Base-by-base conservation (phyloP, 2,797 vertebrate genomes). In the Ctenopoma multispine region DNA sequence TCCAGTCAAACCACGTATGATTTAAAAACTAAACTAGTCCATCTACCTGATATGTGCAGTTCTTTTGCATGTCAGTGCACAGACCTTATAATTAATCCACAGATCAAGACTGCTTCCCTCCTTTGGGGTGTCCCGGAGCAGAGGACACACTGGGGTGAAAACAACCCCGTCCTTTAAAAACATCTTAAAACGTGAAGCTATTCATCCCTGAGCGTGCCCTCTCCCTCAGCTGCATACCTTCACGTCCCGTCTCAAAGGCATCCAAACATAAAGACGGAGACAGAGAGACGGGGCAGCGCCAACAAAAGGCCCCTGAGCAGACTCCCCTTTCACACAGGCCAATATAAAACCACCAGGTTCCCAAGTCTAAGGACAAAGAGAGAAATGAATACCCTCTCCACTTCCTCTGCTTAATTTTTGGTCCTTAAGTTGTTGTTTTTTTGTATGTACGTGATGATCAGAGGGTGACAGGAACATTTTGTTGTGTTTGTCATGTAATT, bases 161-260 rank as follows among this genome's bases (percentile, higher is more conserved):
- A 82, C 73, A 83, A 72, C 59, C 63, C 57, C 56, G 46, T 54
- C 60, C 72, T 85, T 79, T 74, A 58, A 74, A 82, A 79, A 78
- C 50, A 65, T 56, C 69, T 60, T 36, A 50, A 61, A 85, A 77
- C 40, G 55, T 72, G 68, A 43, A 84, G 75, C 83, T 55, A 82
- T 87, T 87, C 81, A 80, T 64, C 70, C 75, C 49, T 6, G 75
- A 75, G 74, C 64, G 17, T 11, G 65, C 63, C 59, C 72, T 75
- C 79, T 75, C 55, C 21, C 66, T 36, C 38, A 40, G 77, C 56
- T 68, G 27, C 89, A 86, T 88, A 75, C 80, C 86, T 79, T 60
- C 86, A 88, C 86, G 77, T 87, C 77, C 72, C 12, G 48, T 85
- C 89, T 89, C 81, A 87, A 85, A 87, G 83, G 73, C 85, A 63